Base-by-base conservation (phyloP, 1,140 invertebrate species). In the Monochamus saltuarius region DNA sequence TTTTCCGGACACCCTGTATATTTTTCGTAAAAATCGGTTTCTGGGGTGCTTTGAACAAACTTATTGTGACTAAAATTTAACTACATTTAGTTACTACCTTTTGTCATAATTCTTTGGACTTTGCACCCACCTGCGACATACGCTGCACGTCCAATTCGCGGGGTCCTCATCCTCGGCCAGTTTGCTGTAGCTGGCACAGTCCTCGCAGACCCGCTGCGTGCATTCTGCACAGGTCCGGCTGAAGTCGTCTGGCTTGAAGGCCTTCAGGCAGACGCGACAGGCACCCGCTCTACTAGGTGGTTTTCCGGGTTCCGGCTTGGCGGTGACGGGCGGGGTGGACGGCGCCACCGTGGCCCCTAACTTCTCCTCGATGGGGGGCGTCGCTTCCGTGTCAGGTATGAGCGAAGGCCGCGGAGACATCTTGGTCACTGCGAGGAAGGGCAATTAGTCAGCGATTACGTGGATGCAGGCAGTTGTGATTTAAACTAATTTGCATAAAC, bases 151-250 rank as follows among this genome's bases (percentile, higher is more conserved):
- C 75, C 75, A 76, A 47, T 73, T 59, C 1, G 67, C 58, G 7
- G 68, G 83, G 72, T 92, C 90, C 70, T 91, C 86, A 60, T 89
- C 86, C 69, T 91, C 89, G 42, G 88, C 85, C 45, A 87, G 84
- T 72, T 89, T 91, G 61, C 90, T 92, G 77, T 94, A 95, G 37
- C 90, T 92, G 46, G 90, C 90, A 72, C 92, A 95, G 78, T 95
- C 92, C 75, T 95, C 92, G 75, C 92, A 95, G 38, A 95, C 91
- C 66, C 90, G 86, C 70, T 92, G 89, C 70, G 90, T 86, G 77
- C 92, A 95, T 76, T 92, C 91, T 70, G 85, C 87, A 79, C 92
- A 95, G 16, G 87, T 89, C 66, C 89, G 86, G 71, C 86, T 90
- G 70, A 89, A 88, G 73, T 94, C 92, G 47, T 91, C 89, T 0